phyloP scores from a whole-genome alignment of 2,113 vertebrate genomes.

The Takifugu bimaculatus region DNA sequence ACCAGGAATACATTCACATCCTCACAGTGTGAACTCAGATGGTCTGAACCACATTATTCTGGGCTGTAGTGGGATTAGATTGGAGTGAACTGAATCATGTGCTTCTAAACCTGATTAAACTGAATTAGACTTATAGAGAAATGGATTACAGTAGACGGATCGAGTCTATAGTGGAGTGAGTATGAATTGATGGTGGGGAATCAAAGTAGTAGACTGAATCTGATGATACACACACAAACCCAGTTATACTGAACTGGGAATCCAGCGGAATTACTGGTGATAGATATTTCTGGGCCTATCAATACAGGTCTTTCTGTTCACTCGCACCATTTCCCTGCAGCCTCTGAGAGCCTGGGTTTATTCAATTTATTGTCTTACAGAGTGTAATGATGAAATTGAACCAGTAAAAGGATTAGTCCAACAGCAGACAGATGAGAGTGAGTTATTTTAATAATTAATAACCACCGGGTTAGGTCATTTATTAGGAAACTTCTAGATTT shows the following conservation, averaged over 20 bases:
- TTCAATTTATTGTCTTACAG: background rate
- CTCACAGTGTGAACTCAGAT: conserved; percentile 36
- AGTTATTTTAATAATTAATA: conserved; percentile 1
- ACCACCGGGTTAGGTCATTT: background rate
- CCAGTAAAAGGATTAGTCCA: background rate
- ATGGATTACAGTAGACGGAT: conserved; percentile 38
- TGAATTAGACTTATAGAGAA: conserved; percentile 51
- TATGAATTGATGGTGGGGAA: conserved; percentile 6
- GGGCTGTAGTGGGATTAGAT: conserved; percentile 52
- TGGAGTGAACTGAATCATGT: conserved; percentile 50
- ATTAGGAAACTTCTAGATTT: background rate
- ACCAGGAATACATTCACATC: conserved; percentile 33
- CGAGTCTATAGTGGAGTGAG: conserved; percentile 15
- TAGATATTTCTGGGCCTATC: background rate
- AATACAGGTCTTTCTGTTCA: background rate
- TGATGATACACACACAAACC: conserved; percentile 31
- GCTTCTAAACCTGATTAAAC: conserved; percentile 49
- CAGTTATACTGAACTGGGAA: conserved; percentile 11
- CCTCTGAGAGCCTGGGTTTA: background rate
- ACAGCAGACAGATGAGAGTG: background rate
- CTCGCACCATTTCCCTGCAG: no score
- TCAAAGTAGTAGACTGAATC: conserved; percentile 17
- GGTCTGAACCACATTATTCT: conserved; percentile 50
- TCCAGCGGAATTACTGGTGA: conserved; percentile 2
- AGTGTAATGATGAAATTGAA: background rate